A percentile compares a stretch with the other conserved stretches of the same genome.
Conservation (phyloP, 1,140 invertebrate genomes). For the Aplysia californica region DNA sequence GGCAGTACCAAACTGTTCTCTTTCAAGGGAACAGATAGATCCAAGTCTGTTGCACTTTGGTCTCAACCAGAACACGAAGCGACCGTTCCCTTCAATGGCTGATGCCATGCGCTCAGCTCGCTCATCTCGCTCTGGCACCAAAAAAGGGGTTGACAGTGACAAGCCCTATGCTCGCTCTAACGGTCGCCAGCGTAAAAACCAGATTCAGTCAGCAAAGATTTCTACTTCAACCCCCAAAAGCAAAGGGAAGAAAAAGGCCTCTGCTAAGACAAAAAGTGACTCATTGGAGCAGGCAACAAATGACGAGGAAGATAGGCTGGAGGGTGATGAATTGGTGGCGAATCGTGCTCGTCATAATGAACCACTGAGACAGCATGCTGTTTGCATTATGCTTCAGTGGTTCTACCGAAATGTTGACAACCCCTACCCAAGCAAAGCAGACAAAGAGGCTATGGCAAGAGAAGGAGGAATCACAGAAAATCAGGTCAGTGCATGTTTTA, state of each 20-base stretch:
- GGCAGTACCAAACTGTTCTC: not conserved
- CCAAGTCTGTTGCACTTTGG: conserved; percentile 6
- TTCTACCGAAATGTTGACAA: conserved; percentile 53
- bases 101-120: conserved; percentile 8
- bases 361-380: conserved; percentile 52
- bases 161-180: no score
- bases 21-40: conserved; percentile 3
- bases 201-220: conserved; percentile 37
- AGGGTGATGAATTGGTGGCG: not conserved
- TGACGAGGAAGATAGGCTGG: no score
- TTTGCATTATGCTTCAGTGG: conserved; percentile 57
- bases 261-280: not conserved
- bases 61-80: not conserved
- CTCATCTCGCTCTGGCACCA: not conserved
- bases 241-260: not conserved
- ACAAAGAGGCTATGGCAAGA: conserved; percentile 56
- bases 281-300: no score
- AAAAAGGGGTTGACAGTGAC: no score
- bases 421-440: conserved; percentile 59
- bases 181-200: not conserved
- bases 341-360: conserved; percentile 48
- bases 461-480: conserved; percentile 54
- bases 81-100: conserved; percentile 26
- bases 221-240: conserved; percentile 19
- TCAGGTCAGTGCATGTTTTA: conserved; percentile 46